Evolutionary conservation across 2,113 vertebrate genomes (phyloP), one percentile per base, ranked within the genome.

Genomic region (Periophthalmodon schlosseri): DNA sequence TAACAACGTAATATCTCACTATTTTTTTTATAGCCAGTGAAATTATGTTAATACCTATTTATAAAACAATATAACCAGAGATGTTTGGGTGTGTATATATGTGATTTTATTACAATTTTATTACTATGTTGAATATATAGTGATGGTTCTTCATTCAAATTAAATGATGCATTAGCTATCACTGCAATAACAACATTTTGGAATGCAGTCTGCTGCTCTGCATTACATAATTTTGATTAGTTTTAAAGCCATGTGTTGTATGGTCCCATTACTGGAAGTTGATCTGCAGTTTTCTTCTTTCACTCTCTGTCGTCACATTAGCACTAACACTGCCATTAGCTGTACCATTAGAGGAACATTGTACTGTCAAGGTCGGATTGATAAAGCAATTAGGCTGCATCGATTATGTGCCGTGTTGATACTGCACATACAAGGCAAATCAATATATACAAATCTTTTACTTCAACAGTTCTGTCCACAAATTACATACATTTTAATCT

Each of bases 311-410:
- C 24, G 18, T 61, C 58, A 63, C 60, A 34, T 63, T 63, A 63
- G 28, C 60, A 63, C 60, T 5, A 63, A 34, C 28, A 34, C 28
- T 63, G 60, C 60, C 24, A 63, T 63, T 63, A 34, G 60, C 24
- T 63, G 28, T 18, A 63, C 14, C 28, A 18, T 63, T 34, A 63
- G 60, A 28, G 15, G 8, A 34, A 18, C 28, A 34, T 63, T 63
- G 60, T 34, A 34, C 60, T 34, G 60, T 34, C 60, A 34, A 36
- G 60, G 28, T 20, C 28, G 16, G 24, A 63, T 63, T 63, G 60
- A 63, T 36, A 20, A 63, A 63, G 60, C 6, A 63, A 63, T 63
- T 63, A 63, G 60, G 60, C 60, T 63, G 60, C 60, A 63, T 34
- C 14, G 60, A 63, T 34, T 63, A 34, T 63, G 15, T 63, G 60